Evolutionary conservation across 1,140 invertebrate species (phyloP).

Genomic region (Chlorops oryzae): DNA sequence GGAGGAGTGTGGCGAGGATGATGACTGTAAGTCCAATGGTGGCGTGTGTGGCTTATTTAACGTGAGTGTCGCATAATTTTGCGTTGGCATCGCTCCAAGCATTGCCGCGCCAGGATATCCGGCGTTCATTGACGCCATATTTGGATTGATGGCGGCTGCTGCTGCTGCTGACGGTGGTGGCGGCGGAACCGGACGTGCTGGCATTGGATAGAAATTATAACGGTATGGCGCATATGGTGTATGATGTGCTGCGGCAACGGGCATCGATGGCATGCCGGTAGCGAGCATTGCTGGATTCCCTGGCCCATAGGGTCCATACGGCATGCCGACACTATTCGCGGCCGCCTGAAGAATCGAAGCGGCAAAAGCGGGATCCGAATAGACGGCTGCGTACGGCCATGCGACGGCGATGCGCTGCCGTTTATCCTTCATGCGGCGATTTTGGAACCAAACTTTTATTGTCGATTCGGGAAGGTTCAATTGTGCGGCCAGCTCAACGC

Average conservation of each 20-base stretch:
- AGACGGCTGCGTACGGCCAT: constrained; percentile 91
- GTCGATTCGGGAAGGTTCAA: constrained; percentile 93
- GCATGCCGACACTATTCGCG: constrained; percentile 59
- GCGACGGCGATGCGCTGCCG: constrained; percentile 85
- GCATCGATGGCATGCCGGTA: constrained; percentile 46
- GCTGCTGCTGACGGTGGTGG: constrained; percentile 25
- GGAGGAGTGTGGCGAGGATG: constrained; percentile 45
- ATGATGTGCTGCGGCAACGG: constrained; percentile 47
- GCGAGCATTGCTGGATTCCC: constrained; percentile 11
- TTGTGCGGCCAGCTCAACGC: constrained; percentile 92
- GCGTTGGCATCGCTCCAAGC: constrained; percentile 19
- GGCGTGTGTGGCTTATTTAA: constrained; percentile 41
- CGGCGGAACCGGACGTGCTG: constrained; percentile 34
- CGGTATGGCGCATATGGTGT: constrained; percentile 48
- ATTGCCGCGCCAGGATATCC: constrained; percentile 28
- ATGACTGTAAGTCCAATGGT: constrained; percentile 43
- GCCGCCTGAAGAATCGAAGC: constrained; percentile 87
- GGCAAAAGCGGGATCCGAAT: constrained; percentile 85
- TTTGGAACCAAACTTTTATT: constrained; percentile 99
- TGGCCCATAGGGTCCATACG: constrained; percentile 53
- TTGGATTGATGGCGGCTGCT: constrained; percentile 21
- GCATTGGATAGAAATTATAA: constrained; percentile 45
- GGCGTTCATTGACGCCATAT: constrained; percentile 20
- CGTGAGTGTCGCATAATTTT: constrained; percentile 14
- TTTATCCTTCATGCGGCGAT: constrained; percentile 98